Conservation (phyloP, 2,113 vertebrate species). For the Balaeniceps rex region DNA sequence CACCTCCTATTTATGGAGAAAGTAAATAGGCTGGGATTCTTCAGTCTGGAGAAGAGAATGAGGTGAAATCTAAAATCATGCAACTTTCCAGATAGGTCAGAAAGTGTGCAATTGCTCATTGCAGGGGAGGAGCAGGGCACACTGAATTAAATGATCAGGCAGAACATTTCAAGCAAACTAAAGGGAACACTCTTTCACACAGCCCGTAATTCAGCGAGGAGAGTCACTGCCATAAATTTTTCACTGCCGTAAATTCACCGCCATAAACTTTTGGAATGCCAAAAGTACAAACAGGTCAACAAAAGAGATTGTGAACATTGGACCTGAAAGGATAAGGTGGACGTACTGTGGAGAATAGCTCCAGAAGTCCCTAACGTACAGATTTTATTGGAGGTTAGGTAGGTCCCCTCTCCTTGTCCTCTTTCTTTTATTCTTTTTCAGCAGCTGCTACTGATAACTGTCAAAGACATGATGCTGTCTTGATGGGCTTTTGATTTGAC, state of each 20-base stretch:
- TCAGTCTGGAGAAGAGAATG: neutral
- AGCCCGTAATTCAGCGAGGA: neutral
- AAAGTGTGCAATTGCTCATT: neutral
- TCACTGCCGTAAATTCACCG: neutral
- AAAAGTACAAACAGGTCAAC: neutral
- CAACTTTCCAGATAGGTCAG: neutral
- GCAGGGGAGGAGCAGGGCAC: neutral
- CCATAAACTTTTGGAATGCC: neutral
- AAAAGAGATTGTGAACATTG: neutral
- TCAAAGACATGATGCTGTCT: neutral
- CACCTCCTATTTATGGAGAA: neutral
- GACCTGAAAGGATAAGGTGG: neutral
- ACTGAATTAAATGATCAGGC: neutral
- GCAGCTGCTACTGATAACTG: neutral
- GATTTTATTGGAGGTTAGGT: neutral
- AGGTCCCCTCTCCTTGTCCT: neutral
- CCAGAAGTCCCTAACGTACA: neutral
- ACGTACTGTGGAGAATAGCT: neutral
- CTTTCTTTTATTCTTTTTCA: neutral
- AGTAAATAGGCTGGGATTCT: neutral
- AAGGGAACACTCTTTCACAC: neutral
- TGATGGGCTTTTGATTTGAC: constrained; percentile 21
- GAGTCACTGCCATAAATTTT: neutral
- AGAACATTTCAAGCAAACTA: neutral
- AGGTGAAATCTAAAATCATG: neutral